Evolutionary conservation across 1,140 invertebrate species (phyloP).

Genomic region (Anthonomus grandis): DNA sequence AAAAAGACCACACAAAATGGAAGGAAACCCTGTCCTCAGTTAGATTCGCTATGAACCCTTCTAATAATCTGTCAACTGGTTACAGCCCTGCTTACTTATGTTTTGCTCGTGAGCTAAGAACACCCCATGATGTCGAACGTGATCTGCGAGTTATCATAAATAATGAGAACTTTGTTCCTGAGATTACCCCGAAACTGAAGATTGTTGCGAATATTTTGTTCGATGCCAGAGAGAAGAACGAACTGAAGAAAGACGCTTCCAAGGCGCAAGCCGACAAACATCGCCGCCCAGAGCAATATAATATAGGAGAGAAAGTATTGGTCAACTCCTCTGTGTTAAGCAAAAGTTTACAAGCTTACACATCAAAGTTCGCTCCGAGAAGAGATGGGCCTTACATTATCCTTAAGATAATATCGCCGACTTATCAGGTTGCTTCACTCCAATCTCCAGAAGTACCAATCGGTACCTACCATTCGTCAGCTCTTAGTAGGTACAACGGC

Average conservation of each 20-base stretch:
- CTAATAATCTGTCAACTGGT: slow-evolving; percentile 22
- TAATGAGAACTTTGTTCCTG: slow-evolving; percentile 12
- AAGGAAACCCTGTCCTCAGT: slow-evolving; percentile 43
- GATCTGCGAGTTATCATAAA: slow-evolving; percentile 12
- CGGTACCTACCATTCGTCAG: no score
- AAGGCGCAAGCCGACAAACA: slow-evolving; percentile 31
- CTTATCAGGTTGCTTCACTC: no score
- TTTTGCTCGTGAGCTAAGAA: slow-evolving; percentile 24
- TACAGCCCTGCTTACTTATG: slow-evolving; percentile 20
- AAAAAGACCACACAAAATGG: slow-evolving; percentile 13
- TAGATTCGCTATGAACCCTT: slow-evolving; percentile 49
- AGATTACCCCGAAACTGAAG: slow-evolving; percentile 34
- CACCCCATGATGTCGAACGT: slow-evolving; percentile 9
- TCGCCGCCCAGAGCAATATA: slow-evolving; percentile 23
- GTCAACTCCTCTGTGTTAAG: slow-evolving; percentile 39
- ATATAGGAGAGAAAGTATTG: slow-evolving; percentile 36
- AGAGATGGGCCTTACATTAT: slow-evolving; percentile 44
- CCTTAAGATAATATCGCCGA: slow-evolving; percentile 8
- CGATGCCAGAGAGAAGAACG: slow-evolving; percentile 27
- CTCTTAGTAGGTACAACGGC: no score
- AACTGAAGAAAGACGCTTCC: slow-evolving; percentile 27
- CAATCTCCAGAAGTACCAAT: no score
- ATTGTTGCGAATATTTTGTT: slow-evolving; percentile 22
- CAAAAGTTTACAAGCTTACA: slow-evolving; percentile 29
- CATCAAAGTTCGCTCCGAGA: slow-evolving; percentile 43